Conservation (phyloP, 2,113 vertebrate species). For the Rutilus rutilus region DNA sequence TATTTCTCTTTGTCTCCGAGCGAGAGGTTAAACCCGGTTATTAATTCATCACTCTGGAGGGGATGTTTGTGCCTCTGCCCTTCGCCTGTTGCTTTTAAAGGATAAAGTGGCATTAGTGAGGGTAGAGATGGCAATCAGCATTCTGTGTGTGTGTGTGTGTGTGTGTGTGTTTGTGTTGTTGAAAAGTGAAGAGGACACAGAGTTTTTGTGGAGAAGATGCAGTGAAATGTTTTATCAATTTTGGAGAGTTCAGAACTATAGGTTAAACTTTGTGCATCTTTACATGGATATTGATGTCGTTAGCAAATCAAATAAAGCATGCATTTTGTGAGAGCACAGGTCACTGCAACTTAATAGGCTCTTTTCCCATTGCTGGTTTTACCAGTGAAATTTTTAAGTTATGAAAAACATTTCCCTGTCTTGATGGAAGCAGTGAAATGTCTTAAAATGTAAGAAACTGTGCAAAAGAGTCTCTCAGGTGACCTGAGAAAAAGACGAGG, state of each 20-base stretch:
- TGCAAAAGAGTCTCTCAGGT: slow-evolving; percentile 32
- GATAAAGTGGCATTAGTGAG: slow-evolving; percentile 49
- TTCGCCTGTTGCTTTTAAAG: slow-evolving; percentile 48
- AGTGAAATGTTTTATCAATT: neutral
- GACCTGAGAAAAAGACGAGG: slow-evolving; percentile 36
- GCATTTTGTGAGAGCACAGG: neutral
- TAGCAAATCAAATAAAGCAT: neutral
- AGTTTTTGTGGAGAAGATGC: neutral
- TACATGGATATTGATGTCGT: neutral
- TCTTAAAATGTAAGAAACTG: slow-evolving; percentile 40
- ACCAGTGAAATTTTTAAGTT: neutral
- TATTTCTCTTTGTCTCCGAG: slow-evolving; percentile 19
- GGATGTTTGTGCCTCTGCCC: slow-evolving; percentile 34
- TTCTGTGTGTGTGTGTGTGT: neutral
- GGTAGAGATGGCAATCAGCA: slow-evolving; percentile 38
- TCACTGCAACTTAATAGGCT: neutral
- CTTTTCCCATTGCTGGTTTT: neutral
- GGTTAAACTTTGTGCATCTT: neutral
- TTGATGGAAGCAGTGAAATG: neutral
- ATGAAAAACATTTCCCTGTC: neutral
- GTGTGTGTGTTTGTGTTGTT: neutral
- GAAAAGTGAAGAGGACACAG: neutral
- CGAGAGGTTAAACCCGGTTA: slow-evolving; percentile 31
- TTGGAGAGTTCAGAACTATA: neutral
- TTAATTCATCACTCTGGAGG: slow-evolving; percentile 49